Base-by-base conservation (phyloP, 92 coral and sea anemone species). In the Heteractis magnifica region DNA sequence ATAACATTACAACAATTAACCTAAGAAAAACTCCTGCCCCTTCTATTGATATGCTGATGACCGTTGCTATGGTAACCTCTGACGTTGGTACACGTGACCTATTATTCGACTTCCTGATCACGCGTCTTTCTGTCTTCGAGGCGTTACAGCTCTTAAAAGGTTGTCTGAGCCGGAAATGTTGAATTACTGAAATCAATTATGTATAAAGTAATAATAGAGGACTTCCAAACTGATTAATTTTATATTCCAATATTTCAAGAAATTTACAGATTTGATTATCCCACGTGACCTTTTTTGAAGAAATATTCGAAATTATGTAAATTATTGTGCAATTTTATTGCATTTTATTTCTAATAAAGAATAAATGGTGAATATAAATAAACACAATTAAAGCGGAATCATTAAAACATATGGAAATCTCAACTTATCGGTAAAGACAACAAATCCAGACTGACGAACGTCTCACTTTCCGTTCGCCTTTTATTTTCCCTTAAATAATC, bases 171-270 rank as follows among this genome's bases (percentile, higher is more conserved):
- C 73, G 73, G 73, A 68, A 68, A 68, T 68, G 73, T 21, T 68
- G 73, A 68, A 68, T 26, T 68, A 68, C 73, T 20, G 10, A 68
- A 68, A 23, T 68, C 73, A 68, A 23, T 68, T 68, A 68, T 68
- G 20, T n/a, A 68, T 48, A 68, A 68, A 68, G 49, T 68, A 68
- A 68, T 68, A 62, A 18, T n/a, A 23, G 71, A 14, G 19, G 65
- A 59, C 14, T 65, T 10, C 9, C 58, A 8, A 12, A 53, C 13
- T 53, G 58, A 53, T 53, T 53, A 8, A 53, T 53, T 53, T 53
- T 53, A 53, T 53, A 8, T 8, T 8, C 4, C 58, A 12, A 53
- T 0, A 34, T 34, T 53, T 53, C 13, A 12, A 53, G 10, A 53
- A 53, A 65, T 65, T 65, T 65, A 18, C 41, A 20, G 19, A 5